Base-by-base conservation (phyloP, 1,140 invertebrate species). In the Acromyrmex heyeri region DNA sequence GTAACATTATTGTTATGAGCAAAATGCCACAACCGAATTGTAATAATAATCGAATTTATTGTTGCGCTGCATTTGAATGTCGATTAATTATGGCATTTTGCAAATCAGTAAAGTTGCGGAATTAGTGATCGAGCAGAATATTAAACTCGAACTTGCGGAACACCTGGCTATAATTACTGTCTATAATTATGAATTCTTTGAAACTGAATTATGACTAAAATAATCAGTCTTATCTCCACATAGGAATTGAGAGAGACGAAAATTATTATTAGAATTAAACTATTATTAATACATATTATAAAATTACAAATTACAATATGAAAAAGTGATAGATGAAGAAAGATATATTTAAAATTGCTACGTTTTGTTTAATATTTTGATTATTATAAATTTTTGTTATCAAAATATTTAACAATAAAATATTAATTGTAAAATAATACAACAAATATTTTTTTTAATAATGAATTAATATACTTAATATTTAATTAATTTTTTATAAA, bases 1-100 rank as follows among this genome's bases (percentile, higher is more conserved):
- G 18, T 82, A 79, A 73, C 70, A 69, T 76, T 88, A 89, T 90
- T 50, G 72, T 73, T 50, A 81, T 87, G 87, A 87, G 53, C 55
- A 70, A 76, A 78, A 72, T 65, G 53, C 62, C 67, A 59, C 53
- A 59, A 21, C 24, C 27, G 55, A 72, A 57, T 87, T 8, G 50
- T 73, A 79, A 87, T 90, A 89, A 87, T 34, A 53, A 44, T 14
- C 34, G 59, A 73, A 70, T 69, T 77, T 24, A 34, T n/a, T 61
- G 34, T 81, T 87, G 87, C 57, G 69, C 89, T 87, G 59, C 57
- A 70, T 61, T 86, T 90, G 50, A 81, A 57, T 21, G 16, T 38
- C 81, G 57, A 89, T 88, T 90, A 87, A 87, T 90, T 72, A 61
- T 44, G 50, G n/a, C 44, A 88, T 85, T 89, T 90, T 76, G 64